Evolutionary conservation across 1,140 invertebrate genomes (phyloP), one percentile per base, ranked within the genome.

Genomic region (Heliconius eleuchia): DNA sequence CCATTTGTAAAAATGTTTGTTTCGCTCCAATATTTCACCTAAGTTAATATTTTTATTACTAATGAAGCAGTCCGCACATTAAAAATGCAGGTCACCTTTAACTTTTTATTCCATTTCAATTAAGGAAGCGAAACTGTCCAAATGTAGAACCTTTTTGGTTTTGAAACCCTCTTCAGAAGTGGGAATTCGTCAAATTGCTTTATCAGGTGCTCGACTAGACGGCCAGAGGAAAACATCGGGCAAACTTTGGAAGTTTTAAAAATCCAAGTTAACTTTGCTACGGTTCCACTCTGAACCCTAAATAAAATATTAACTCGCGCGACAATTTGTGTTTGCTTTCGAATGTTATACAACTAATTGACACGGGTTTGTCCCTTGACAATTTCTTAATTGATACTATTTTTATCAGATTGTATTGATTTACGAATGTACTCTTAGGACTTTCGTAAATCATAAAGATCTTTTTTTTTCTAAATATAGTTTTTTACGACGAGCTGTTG

Each of bases 231-330:
- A 86, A 85, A 85, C 82, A 86, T 82, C 80, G 83, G 77, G 73
- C 79, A 82, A 91, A 92, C 89, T 91, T 94, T 86, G 74, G 87
- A 94, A 92, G 87, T 93, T 94, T 93, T 93, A 92, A 93, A 93
- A 94, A 94, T 90, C 90, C 84, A 92, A 92, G 92, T 92, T 90
- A 90, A 92, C 91, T 92, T 89, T 84, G 70, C 78, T 73, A 84
- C 81, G 88, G 76, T 80, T 80, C 60, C 83, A 77, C 77, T 82
- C 78, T 75, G 73, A 52, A 72, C 74, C 74, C 82, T 88, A 87
- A 90, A 94, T 93, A 91, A 92, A 92, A 92, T 87, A 93, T 94
- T 91, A 88, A 87, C 76, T 81, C 81, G 79, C 79, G 84, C 81
- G 81, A 78, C 80, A 82, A 88, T 89, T 90, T 87, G 87, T 87